phyloP scores from a whole-genome alignment of 1,140 invertebrate genomes.

The Drosophila mauritiana region DNA sequence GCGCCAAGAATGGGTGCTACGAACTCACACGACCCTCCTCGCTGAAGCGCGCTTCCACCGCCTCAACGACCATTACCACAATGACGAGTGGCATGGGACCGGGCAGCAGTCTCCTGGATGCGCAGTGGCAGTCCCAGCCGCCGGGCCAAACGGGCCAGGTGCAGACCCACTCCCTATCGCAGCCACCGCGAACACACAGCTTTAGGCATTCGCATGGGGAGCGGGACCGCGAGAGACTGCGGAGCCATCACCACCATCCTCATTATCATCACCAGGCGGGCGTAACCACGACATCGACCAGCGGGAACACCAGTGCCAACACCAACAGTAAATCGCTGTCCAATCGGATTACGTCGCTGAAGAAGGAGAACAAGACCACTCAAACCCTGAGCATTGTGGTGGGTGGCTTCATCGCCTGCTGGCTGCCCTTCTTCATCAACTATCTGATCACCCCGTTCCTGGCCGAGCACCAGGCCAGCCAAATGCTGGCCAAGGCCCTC shows the following conservation, averaged over 20 bases:
- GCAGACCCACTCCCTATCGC: conserved; percentile 20
- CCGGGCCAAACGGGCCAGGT: conserved; percentile 13
- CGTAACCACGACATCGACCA: conserved; percentile 19
- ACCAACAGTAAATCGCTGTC: conserved; percentile 74
- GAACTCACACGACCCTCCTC: conserved; percentile 76
- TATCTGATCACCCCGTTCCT: conserved; percentile 93
- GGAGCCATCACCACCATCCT: conserved; percentile 46
- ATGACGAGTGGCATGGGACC: conserved; percentile 75
- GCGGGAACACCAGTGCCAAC: conserved; percentile 5
- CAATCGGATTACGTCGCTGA: conserved; percentile 87
- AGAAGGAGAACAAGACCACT: conserved; percentile 94
- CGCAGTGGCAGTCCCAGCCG: conserved; percentile 63
- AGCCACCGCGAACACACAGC: conserved; percentile 49
- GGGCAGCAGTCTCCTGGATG: conserved; percentile 66
- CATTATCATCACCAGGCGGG: conserved; percentile 52
- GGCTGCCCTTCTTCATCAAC: conserved; percentile 95
- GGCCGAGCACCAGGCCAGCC: conserved; percentile 86
- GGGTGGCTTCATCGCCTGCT: conserved; percentile 95
- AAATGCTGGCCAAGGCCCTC: conserved; percentile 90
- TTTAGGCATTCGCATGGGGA: conserved; percentile 62
- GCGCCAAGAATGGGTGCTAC: conserved; percentile 64
- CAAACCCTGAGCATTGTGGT: conserved; percentile 96
- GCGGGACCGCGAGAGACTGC: conserved; percentile 15
- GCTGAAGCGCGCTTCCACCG: conserved; percentile 73
- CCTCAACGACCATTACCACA: conserved; percentile 76